Percentiles rank a stretch among this genome's conserved stretches.
Evolutionary conservation across 2,797 vertebrate species (phyloP).

Genomic region (Chloroceryle inda): DNA sequence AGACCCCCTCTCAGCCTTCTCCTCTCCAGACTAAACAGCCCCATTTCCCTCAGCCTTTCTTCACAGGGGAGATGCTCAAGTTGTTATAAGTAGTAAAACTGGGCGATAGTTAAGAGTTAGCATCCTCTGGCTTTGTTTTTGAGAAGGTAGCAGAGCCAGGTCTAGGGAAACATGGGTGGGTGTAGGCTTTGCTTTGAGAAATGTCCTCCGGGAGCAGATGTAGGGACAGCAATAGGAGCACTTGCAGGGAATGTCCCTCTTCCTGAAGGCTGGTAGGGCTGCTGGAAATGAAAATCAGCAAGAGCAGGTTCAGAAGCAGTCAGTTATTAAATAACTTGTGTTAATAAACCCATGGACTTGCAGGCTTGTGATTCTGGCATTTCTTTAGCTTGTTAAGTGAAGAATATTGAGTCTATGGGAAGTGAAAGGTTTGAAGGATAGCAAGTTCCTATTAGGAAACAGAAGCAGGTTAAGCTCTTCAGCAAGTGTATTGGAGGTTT

Average conservation of each 20-base stretch:
- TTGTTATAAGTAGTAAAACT: neutral
- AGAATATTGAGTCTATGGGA: neutral
- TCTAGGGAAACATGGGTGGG: neutral
- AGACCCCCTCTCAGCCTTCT: no score
- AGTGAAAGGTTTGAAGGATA: neutral
- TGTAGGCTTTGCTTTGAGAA: neutral
- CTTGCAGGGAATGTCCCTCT: neutral
- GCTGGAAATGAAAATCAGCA: neutral
- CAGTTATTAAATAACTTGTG: neutral
- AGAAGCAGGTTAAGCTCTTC: neutral
- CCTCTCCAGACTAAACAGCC: no score
- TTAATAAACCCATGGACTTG: neutral
- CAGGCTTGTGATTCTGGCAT: accelerated
- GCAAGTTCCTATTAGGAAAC: accelerated
- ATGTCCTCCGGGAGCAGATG: neutral
- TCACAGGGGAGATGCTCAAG: no score
- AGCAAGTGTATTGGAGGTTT: accelerated
- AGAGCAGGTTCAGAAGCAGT: neutral
- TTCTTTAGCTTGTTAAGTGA: neutral
- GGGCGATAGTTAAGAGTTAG: neutral
- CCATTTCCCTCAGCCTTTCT: no score
- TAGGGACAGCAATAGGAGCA: neutral
- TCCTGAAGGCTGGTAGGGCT: neutral
- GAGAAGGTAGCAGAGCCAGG: neutral
- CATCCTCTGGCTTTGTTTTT: neutral